Conservation (phyloP, 2,113 vertebrate species). For the Telmatochromis brichardi region DNA sequence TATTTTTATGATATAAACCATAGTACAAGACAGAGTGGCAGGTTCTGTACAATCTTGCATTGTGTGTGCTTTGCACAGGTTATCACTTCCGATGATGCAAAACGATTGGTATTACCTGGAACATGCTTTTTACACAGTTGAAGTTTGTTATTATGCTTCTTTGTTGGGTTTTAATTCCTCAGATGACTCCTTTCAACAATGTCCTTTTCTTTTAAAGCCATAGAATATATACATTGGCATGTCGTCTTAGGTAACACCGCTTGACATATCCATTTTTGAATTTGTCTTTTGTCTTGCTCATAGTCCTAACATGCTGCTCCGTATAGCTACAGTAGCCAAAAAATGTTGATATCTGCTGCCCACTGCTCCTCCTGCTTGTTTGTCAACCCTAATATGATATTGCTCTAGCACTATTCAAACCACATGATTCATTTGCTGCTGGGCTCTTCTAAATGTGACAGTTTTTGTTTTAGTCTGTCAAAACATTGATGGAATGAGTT, state of each 20-base stretch:
- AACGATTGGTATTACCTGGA: neutral
- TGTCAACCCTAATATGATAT: neutral
- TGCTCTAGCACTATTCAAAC: neutral
- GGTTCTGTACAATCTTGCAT: neutral
- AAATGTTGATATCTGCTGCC: neutral
- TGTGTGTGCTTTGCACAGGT: neutral
- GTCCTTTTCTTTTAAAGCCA: neutral
- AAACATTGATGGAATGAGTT: neutral
- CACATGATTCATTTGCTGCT: neutral
- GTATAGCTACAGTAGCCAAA: neutral
- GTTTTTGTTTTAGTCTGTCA: neutral
- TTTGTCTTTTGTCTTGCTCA: neutral
- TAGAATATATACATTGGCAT: neutral
- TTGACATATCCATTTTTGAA: neutral
- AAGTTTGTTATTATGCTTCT: neutral
- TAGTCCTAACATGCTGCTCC: rapidly evolving
- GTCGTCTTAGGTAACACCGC: rapidly evolving
- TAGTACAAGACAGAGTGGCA: neutral
- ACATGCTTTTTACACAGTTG: neutral
- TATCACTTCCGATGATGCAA: rapidly evolving
- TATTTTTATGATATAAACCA: neutral
- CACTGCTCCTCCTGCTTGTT: neutral
- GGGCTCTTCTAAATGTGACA: neutral
- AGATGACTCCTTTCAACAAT: neutral
- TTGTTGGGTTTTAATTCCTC: neutral